Conservation (phyloP, 2,888 invertebrate species). For the Himalopsyche japonica region DNA sequence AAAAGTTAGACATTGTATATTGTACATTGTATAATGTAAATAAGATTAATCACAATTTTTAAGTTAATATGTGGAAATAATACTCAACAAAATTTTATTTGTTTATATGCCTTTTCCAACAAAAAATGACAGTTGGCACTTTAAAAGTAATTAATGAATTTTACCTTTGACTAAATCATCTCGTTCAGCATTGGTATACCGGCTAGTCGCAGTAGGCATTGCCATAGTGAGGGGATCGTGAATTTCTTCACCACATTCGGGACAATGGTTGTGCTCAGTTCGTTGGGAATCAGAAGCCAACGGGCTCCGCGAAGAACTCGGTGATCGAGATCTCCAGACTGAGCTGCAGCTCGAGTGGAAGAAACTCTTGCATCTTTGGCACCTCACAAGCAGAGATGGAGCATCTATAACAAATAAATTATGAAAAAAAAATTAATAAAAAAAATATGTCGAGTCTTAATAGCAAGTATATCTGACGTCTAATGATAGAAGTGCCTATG, state of each 20-base stretch:
- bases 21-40: too few relatives aligned
- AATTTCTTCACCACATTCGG: constrained; percentile 29
- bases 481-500: too few relatives aligned
- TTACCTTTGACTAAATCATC: constrained; percentile 20
- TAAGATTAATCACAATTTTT: too few relatives aligned
- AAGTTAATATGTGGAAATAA: too few relatives aligned
- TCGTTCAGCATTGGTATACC: constrained; percentile 11
- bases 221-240: constrained; percentile 14
- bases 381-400: constrained; percentile 54
- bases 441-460: background rate
- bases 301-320: constrained; percentile 40
- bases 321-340: constrained; percentile 47
- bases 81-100: too few relatives aligned
- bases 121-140: background rate
- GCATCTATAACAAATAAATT: constrained; percentile 49
- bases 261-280: constrained; percentile 11
- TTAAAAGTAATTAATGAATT: background rate
- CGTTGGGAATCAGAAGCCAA: constrained; percentile 41
- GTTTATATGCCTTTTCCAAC: too few relatives aligned
- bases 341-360: constrained; percentile 55
- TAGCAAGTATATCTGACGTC: too few relatives aligned
- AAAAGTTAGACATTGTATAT: too few relatives aligned
- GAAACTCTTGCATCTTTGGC: constrained; percentile 50
- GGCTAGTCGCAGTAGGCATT: constrained; percentile 29
- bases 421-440: background rate